Evolutionary conservation across 2,113 vertebrate species (phyloP).

Genomic region (Lamprologus speciosus): DNA sequence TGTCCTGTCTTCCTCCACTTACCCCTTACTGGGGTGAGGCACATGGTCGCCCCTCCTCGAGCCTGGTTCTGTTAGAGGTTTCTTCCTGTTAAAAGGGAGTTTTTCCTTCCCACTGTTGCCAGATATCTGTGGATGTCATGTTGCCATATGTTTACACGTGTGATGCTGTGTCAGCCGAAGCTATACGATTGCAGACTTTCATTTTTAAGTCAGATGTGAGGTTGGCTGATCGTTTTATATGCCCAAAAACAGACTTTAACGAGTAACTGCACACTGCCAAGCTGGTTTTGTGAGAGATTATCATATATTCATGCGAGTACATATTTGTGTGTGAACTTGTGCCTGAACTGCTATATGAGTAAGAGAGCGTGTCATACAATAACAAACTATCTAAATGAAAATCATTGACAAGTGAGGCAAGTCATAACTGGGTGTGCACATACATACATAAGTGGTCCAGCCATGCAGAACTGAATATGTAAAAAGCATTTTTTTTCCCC

Average conservation of each 20-base stretch:
- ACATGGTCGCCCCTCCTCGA: fast-evolving
- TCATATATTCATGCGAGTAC: neutral
- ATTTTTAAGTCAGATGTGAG: neutral
- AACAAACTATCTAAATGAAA: conserved; percentile 54
- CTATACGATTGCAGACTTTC: neutral
- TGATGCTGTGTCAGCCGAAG: neutral
- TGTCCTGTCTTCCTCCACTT: neutral
- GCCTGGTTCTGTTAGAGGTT: neutral
- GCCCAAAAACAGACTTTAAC: neutral
- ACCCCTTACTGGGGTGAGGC: fast-evolving
- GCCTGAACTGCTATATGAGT: conserved; percentile 2
- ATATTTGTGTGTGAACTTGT: neutral
- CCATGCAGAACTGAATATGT: conserved; percentile 35
- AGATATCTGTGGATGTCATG: neutral
- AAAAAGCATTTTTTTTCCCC: conserved; percentile 3
- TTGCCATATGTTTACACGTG: neutral
- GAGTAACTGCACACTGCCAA: neutral
- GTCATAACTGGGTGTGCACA: neutral
- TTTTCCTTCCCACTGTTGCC: neutral
- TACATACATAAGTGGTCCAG: neutral
- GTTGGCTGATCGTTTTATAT: neutral
- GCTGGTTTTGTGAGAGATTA: neutral
- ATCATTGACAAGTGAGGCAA: conserved; percentile 33
- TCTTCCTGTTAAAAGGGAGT: neutral
- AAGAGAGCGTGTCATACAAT: conserved; percentile 29